Evolutionary conservation across 1,140 invertebrate genomes (phyloP).

Genomic region (Cyclina sinensis): DNA sequence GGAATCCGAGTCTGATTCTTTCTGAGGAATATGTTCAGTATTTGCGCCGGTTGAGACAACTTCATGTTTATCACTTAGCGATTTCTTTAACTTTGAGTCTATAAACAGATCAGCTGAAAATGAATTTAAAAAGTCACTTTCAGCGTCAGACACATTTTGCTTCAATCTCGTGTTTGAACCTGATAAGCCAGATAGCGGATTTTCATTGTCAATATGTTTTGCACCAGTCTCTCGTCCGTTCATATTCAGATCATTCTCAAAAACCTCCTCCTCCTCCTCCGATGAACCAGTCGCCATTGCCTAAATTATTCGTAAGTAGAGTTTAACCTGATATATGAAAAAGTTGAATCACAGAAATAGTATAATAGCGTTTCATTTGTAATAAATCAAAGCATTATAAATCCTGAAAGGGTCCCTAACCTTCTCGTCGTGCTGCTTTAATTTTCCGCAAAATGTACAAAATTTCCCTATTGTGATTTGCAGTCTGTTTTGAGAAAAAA

Average conservation of each 20-base stretch:
- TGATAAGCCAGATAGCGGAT: not conserved
- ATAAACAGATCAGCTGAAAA: conserved; percentile 1
- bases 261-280: not conserved
- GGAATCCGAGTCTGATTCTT: not conserved
- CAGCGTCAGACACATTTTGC: not conserved
- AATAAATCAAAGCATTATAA: too few species aligned
- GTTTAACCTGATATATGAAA: too few species aligned
- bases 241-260: not conserved
- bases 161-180: not conserved
- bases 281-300: not conserved
- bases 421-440: too few species aligned
- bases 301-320: too few species aligned
- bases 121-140: not conserved
- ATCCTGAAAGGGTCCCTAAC: too few species aligned
- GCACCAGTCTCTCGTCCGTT: not conserved
- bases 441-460: too few species aligned
- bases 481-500: too few species aligned
- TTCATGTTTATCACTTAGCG: not conserved
- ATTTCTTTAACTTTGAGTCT: not conserved
- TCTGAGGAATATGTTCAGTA: too few species aligned
- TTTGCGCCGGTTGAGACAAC: too few species aligned
- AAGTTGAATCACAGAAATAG: too few species aligned
- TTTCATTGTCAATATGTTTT: not conserved
- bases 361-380: too few species aligned
- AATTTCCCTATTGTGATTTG: too few species aligned